phyloP scores from a whole-genome alignment of 2,797 vertebrate genomes.

The Sebastes dallii region DNA sequence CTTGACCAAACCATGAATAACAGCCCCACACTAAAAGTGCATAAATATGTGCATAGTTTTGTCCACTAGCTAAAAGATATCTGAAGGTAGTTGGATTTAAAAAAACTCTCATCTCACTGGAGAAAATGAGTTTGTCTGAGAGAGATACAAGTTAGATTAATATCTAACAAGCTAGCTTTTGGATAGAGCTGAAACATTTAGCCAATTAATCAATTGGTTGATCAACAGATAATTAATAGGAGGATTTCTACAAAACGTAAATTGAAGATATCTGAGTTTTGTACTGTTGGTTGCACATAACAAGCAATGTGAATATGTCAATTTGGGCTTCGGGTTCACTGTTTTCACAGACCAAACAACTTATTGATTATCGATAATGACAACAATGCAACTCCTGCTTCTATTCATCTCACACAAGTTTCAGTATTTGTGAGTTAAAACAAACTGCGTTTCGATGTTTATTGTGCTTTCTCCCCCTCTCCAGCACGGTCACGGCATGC shows the following conservation, averaged over 20 bases:
- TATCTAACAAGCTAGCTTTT: too few species aligned
- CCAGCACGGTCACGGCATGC: slow-evolving; percentile 81
- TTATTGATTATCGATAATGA: neutral
- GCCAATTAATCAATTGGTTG: neutral
- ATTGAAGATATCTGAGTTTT: neutral
- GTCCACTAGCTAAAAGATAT: neutral
- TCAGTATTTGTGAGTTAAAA: neutral
- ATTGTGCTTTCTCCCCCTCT: slow-evolving; percentile 11
- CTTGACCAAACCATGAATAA: neutral
- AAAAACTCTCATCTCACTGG: neutral
- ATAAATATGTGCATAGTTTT: neutral
- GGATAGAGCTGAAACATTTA: neutral
- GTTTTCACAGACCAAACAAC: neutral
- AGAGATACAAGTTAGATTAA: neutral
- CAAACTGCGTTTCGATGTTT: neutral
- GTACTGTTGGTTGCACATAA: neutral
- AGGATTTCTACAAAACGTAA: neutral
- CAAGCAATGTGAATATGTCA: neutral
- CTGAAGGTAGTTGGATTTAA: neutral
- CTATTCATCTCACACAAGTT: neutral
- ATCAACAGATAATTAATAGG: too few species aligned
- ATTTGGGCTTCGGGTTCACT: neutral
- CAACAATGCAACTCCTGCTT: neutral
- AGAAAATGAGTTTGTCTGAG: neutral
- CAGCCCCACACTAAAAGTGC: neutral